phyloP scores from a whole-genome alignment of 2,797 vertebrate species.

The Mormyrus hasselquistii region DNA sequence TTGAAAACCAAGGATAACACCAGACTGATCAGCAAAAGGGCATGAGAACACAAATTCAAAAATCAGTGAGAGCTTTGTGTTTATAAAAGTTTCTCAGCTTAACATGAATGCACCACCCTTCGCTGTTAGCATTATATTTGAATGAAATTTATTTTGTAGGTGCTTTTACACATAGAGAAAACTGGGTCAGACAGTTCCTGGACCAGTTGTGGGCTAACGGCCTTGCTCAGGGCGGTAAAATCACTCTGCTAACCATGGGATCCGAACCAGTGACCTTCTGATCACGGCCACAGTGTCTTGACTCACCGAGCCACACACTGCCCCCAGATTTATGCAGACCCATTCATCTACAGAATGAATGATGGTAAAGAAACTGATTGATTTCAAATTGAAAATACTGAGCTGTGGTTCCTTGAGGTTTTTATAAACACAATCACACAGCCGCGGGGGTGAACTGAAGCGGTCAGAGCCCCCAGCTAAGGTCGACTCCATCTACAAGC shows the following conservation, averaged over 20 bases:
- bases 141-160: background rate
- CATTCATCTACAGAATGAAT: background rate
- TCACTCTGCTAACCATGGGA: background rate
- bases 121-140: background rate
- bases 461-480: background rate
- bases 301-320: background rate
- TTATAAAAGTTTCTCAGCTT: conserved; percentile 10
- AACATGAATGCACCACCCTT: background rate
- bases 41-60: conserved; percentile 16
- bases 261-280: background rate
- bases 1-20: conserved; percentile 2
- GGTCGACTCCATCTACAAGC: conserved; percentile 20
- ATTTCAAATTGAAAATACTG: background rate
- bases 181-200: background rate
- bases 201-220: background rate
- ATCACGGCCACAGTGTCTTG: background rate
- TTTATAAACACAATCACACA: conserved; percentile 18
- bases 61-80: conserved; percentile 17
- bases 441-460: background rate
- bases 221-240: background rate
- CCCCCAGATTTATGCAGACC: background rate
- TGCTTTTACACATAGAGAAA: background rate
- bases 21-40: conserved; percentile 4
- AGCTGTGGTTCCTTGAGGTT: background rate
- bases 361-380: background rate